Conservation (phyloP, 2,113 vertebrate species). For the Coregonus clupeaformis region DNA sequence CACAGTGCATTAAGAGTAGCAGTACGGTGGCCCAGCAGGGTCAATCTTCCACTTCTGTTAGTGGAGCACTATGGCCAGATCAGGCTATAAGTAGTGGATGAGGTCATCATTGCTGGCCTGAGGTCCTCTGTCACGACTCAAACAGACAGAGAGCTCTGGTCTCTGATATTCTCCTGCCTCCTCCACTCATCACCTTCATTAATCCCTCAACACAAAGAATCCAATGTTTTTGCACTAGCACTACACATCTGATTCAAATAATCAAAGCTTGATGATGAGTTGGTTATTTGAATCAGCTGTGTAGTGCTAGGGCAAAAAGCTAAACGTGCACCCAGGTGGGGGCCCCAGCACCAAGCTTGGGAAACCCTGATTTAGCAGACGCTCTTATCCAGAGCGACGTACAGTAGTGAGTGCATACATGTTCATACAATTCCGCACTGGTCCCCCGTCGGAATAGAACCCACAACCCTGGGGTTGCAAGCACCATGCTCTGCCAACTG, state of each 20-base stretch:
- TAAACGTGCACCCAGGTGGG: no score
- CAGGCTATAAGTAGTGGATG: conserved; percentile 55
- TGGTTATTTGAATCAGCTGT: no score
- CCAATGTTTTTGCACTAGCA: background rate
- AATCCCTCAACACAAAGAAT: conserved; percentile 15
- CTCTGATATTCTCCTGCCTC: conserved; percentile 23
- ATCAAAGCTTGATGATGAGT: no score
- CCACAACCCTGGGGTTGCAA: background rate
- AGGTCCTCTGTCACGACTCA: conserved; percentile 25
- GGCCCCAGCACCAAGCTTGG: no score
- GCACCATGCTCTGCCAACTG: background rate
- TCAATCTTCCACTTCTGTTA: conserved; percentile 57
- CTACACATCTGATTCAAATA: no score
- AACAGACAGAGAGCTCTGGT: conserved; percentile 18
- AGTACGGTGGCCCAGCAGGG: conserved; percentile 32
- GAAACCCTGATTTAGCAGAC: no score
- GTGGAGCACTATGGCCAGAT: conserved; percentile 36
- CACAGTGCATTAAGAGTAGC: conserved; percentile 9
- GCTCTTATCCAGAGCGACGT: no score
- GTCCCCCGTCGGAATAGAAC: no score
- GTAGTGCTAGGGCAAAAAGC: no score
- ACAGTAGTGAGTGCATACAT: no score
- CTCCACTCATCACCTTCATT: background rate
- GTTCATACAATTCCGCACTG: no score
- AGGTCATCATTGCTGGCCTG: conserved; percentile 44